Percentiles rank a stretch among this genome's conserved stretches.
Conservation (phyloP, 2,797 vertebrate species). For the Leuciscus waleckii region DNA sequence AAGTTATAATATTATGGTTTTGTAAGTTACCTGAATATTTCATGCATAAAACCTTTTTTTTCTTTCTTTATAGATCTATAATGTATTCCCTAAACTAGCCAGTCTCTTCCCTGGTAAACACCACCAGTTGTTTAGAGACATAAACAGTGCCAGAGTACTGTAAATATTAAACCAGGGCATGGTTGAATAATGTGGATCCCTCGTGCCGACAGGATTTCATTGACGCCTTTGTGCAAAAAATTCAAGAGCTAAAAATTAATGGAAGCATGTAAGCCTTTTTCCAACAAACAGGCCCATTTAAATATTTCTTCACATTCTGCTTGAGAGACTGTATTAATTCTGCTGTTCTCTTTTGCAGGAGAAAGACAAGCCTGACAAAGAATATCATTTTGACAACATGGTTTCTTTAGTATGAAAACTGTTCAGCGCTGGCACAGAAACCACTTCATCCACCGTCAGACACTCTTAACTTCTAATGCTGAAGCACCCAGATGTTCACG, state of each 20-base stretch:
- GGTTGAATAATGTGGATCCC: conserved; percentile 38
- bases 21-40: too few relatives aligned
- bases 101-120: conserved; percentile 52
- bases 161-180: too few relatives aligned
- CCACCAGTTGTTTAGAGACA: conserved; percentile 42
- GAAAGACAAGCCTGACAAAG: conserved; percentile 54
- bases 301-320: too few relatives aligned
- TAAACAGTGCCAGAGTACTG: conserved; percentile 34
- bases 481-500: conserved; percentile 63
- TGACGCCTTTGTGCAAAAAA: conserved; percentile 62
- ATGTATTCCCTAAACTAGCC: conserved; percentile 57
- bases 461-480: conserved; percentile 62
- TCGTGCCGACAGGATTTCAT: conserved; percentile 56
- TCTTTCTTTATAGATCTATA: too few relatives aligned
- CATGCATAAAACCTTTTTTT: too few relatives aligned
- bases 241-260: too few relatives aligned
- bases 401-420: conserved; percentile 44
- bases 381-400: conserved; percentile 59
- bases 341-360: conserved; percentile 49
- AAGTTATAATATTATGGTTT: too few relatives aligned
- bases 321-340: too few relatives aligned
- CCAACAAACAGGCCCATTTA: too few relatives aligned
- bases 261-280: too few relatives aligned
- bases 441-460: conserved; percentile 58
- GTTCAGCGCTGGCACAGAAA: conserved; percentile 62